Evolutionary conservation across 2,888 invertebrate species (phyloP), one percentile per base, ranked within the genome.

Genomic region (Leptinotarsa rubiginosa): DNA sequence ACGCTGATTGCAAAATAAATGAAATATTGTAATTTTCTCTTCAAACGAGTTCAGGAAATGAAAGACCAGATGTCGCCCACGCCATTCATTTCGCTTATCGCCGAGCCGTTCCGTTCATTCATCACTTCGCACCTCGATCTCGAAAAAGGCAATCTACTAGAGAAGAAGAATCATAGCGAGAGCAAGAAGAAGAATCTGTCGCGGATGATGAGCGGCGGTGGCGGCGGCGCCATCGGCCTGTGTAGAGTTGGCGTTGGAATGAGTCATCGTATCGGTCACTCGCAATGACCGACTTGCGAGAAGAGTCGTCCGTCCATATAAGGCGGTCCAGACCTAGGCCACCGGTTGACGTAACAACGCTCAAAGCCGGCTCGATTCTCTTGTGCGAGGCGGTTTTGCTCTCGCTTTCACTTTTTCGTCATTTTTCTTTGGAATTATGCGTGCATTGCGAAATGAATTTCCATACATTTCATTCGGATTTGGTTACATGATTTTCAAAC

Each of bases 311-410:
- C 76, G 68, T 47, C 80, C 80, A 79, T 79, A 81, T 79, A 81
- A 69, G 80, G 80, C 72, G 75, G 72, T 78, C 79, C 79, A 78
- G 80, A 79, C 79, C 80, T 81, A 81, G 80, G 80, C 76, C 80
- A 77, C 75, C 68, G 67, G 59, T 72, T 79, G 79, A 80, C 78
- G 78, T 79, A 79, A 79, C 41, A 41, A 41, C 75, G 13, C 52
- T 20, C 56, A 59, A 12, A 47, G 41, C 62, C 62, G 18, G 31
- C 31, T 59, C 12, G 47, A 20, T 56, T 54, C 13, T 41, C 41
- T 69, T 25, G 18, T 47, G 56, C 56, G 47, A 56, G 4, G 47
- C 54, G 41, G 47, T 41, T 54, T 18, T 47, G 56, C 47, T 56
- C 20, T 56, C 20, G 47, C 69, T 69, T 69, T 69, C 69, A 69